Base-by-base conservation (phyloP, 2,113 vertebrate species). In the Maccullochella peelii region DNA sequence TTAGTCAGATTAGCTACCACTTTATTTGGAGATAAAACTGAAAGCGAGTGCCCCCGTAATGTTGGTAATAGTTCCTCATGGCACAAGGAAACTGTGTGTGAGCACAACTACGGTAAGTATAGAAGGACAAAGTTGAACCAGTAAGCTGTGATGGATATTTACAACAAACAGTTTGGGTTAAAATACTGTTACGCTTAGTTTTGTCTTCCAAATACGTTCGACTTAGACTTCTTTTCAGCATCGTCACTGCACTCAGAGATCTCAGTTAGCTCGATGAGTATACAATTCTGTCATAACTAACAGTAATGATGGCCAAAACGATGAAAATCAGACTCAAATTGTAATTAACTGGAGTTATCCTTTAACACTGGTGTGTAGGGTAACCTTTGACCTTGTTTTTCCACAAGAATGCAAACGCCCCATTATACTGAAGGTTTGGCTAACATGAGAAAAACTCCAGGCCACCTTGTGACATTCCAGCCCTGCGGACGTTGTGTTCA, bases 371-470 rank as follows among this genome's bases (percentile, higher is more conserved):
- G 55, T 25, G 55, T 5, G n/a, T 3, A 25, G 55, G 55, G n/a
- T 25, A 12, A 57, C 55, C 5, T 27, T 11, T 12, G 33, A 3
- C 33, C 33, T 33, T 38, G 33, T 25, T 67, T 74, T 2, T 38
- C 67, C 30, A 2, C 27, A 42, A 44, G n/a, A 47, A 71, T 47
- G 54, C 7, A 40, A 50, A 69, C 0, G 6, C 12, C 54, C 30
- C 30, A 10, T 52, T 36, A 9, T 5, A 21, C 40, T 7, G 75
- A 47, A 20, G 76, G 8, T 36, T 47, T 36, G 62, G 7, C 59
- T 55, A 61, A 68, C 21, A 20, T 27, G n/a, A 70, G 73, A 50
- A 75, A 85, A 82, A 82, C 74, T 80, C 61, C 61, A 9, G 38
- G 57, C 65, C 67, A 55, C 27, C 66, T 9, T 0, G 16, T 78